These are phyloP conservation scores for Marmota monax DNA, from an alignment of 2,113 vertebrate genomes.

Conservation along the genomic window DNA sequence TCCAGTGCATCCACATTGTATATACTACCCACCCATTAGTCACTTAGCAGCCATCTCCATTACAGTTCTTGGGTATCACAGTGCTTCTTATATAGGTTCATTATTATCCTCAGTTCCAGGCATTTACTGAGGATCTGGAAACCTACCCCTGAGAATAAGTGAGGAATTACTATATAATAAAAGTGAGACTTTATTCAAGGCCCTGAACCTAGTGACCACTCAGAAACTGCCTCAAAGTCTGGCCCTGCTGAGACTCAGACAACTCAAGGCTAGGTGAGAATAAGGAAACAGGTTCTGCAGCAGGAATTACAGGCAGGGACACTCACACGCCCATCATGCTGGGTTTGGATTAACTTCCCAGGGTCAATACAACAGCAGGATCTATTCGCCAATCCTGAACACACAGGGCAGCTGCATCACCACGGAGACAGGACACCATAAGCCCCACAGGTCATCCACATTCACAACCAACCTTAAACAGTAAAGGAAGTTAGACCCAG, in stretches of 20 bases:
- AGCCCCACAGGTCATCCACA: conserved; percentile 49
- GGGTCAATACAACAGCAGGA: conserved; percentile 72
- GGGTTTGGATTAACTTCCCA: conserved; percentile 73
- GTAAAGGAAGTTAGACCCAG: conserved; percentile 68
- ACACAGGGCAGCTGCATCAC: conserved; percentile 51
- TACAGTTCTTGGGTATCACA: background rate
- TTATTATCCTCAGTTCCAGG: background rate
- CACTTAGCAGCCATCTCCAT: background rate
- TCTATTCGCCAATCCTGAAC: conserved; percentile 68
- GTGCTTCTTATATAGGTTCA: background rate
- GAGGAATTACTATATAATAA: background rate
- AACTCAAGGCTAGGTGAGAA: background rate
- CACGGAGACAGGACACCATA: conserved; percentile 68
- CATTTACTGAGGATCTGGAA: background rate
- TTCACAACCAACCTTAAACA: conserved; percentile 40
- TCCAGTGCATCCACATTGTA: background rate
- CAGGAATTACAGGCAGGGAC: conserved; percentile 31
- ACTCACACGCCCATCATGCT: conserved; percentile 60
- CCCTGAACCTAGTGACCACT: background rate
- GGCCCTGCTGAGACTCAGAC: background rate
- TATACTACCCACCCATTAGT: background rate
- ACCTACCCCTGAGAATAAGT: background rate
- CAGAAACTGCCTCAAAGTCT: background rate
- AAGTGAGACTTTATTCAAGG: background rate
- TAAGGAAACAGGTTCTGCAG: background rate